phyloP scores from a whole-genome alignment of 2,888 invertebrate species.

The Drosophila kokeensis region DNA sequence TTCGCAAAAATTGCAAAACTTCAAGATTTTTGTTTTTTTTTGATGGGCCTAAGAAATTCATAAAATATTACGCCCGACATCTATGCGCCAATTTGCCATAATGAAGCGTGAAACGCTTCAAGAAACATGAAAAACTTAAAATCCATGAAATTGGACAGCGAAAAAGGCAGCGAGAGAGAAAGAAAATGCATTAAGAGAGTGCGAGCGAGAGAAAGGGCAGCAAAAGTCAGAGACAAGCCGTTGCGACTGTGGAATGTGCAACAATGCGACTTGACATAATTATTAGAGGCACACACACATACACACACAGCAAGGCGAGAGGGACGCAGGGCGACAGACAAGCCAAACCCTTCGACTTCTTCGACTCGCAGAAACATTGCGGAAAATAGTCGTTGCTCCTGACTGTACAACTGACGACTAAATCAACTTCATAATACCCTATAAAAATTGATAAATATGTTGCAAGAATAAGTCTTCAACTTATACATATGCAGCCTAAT shows the following conservation, averaged over 20 bases:
- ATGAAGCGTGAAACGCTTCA: conserved; percentile 72
- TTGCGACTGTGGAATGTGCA: conserved; percentile 28
- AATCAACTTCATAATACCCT: conserved; percentile 34
- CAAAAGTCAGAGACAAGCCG: conserved; percentile 19
- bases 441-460: not conserved
- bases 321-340: conserved; percentile 13
- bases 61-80: conserved; percentile 55
- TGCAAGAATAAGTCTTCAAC: not conserved
- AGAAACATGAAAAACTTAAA: conserved; percentile 60
- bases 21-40: conserved; percentile 8
- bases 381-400: conserved; percentile 10
- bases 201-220: conserved; percentile 3
- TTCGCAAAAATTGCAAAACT: conserved; percentile 57
- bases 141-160: conserved; percentile 69
- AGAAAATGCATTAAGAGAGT: not conserved
- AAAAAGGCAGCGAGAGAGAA: conserved; percentile 2
- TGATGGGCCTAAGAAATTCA: conserved; percentile 51
- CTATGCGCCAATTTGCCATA: conserved; percentile 63
- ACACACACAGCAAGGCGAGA: conserved; percentile 1
- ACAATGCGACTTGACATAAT: conserved; percentile 74
- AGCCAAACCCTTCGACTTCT: conserved; percentile 16
- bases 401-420: conserved; percentile 1
- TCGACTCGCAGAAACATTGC: conserved; percentile 9
- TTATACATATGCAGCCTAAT: not conserved
- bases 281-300: conserved; percentile 52